Conservation (phyloP, 2,888 invertebrate genomes). For the Pogonocherus hispidulus region DNA sequence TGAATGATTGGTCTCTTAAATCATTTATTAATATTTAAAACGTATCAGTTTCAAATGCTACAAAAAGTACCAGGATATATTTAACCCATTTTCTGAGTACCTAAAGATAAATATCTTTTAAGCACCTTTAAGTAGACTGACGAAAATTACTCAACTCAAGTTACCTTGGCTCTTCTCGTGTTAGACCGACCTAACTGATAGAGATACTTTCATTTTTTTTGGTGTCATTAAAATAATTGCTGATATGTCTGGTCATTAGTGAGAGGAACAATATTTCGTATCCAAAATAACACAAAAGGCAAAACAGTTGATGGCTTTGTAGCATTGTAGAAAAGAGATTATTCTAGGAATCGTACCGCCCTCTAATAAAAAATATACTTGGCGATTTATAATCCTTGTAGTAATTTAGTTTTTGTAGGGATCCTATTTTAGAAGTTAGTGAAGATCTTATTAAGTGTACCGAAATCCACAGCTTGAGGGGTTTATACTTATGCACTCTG, state of each 20-base stretch:
- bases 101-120: too few relatives aligned
- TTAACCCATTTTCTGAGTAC: too few relatives aligned
- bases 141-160: too few relatives aligned
- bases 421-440: conserved; percentile 16
- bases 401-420: conserved; percentile 1
- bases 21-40: too few relatives aligned
- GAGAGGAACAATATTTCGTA: neutral
- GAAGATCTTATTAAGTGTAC: neutral
- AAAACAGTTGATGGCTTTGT: neutral
- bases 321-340: neutral
- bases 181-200: too few relatives aligned
- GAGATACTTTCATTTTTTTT: too few relatives aligned
- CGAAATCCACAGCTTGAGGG: neutral
- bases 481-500: neutral
- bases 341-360: conserved; percentile 5
- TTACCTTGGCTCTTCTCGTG: too few relatives aligned
- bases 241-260: conserved; percentile 4
- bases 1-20: too few relatives aligned
- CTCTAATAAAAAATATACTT: conserved; percentile 10
- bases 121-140: too few relatives aligned
- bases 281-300: conserved; percentile 8
- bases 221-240: neutral
- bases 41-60: too few relatives aligned
- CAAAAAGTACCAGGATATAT: too few relatives aligned
- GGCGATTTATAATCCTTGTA: conserved; percentile 2